Evolutionary conservation across 2,113 vertebrate genomes (phyloP), one percentile per base, ranked within the genome.

Genomic region (Vidua macroura): DNA sequence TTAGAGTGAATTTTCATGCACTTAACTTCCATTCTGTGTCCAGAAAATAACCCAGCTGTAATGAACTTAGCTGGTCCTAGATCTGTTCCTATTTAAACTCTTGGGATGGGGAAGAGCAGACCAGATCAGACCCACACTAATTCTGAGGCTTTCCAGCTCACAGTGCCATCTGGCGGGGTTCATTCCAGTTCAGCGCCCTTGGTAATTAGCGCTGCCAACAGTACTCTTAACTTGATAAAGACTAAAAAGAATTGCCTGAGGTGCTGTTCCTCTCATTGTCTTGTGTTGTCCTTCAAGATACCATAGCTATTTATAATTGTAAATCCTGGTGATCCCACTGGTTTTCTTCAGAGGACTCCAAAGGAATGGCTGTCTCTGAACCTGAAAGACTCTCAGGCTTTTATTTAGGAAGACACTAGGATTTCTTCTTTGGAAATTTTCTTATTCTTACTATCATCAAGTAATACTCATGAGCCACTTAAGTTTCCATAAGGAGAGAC

Each of bases 151-250:
- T 94, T 95, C 88, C 79, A 94, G 90, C 92, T 95, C 85, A 73
- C 68, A n/a, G 72, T 85, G 86, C 95, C 95, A 96, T 96, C 96
- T 96, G 96, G 90, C 64, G 92, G 52, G 91, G 95, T 96, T 96
- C 88, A 96, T 92, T 96, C 86, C 82, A 92, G 95, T 96, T 95
- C 96, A 96, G 90, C 35, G 59, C 64, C 72, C 80, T 90, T 83
- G 60, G 55, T 93, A 93, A 88, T 93, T 93, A 96, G 88, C 39
- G 3, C 68, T 88, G 70, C 72, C 86, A 92, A 9, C 28, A 63
- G 31, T 43, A 73, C 55, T 95, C 62, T 94, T 94, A 75, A 76
- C 85, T 73, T 84, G 43, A 83, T 94, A 53, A n/a, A 69, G 49
- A 39, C 59, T 94, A 25, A 81, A 94, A 93, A 83, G 83, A 73